Conservation (phyloP, 1,140 invertebrate genomes). For the Planococcus citri region DNA sequence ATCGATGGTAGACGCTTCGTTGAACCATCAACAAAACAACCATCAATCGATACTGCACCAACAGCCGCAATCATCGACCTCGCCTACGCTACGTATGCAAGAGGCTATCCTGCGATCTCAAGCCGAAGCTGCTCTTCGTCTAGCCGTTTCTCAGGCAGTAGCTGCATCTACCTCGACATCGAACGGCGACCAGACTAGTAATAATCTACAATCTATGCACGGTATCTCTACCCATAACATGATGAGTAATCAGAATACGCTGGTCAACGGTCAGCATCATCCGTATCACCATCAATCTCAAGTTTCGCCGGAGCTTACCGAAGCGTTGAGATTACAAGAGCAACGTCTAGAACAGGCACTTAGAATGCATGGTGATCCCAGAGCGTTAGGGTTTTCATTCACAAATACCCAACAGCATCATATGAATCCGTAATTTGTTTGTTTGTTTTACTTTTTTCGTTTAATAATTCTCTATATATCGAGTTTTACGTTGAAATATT, state of each 20-base stretch:
- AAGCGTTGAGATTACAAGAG: conserved; percentile 63
- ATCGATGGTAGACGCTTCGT: conserved; percentile 30
- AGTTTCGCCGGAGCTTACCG: conserved; percentile 46
- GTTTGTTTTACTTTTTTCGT: too few relatives aligned
- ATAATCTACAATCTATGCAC: conserved; percentile 23
- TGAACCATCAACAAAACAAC: conserved; percentile 40
- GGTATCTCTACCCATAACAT: conserved; percentile 22
- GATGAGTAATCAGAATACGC: conserved; percentile 21
- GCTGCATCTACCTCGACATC: conserved; percentile 33
- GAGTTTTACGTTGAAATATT: too few relatives aligned
- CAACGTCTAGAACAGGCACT: conserved; percentile 67
- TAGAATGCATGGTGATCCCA: conserved; percentile 55
- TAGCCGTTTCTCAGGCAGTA: conserved; percentile 53
- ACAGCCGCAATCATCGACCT: conserved; percentile 33
- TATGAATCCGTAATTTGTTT: conserved; percentile 28
- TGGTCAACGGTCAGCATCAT: conserved; percentile 26
- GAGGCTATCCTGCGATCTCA: conserved; percentile 68
- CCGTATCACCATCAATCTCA: conserved; percentile 33
- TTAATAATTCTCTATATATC: too few relatives aligned
- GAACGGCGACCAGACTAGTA: conserved; percentile 30
- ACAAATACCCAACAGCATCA: conserved; percentile 32
- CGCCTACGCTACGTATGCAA: conserved; percentile 58
- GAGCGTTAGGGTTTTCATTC: conserved; percentile 48
- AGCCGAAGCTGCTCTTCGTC: conserved; percentile 63
- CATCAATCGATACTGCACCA: conserved; percentile 33